Evolutionary conservation across 1,140 invertebrate genomes (phyloP).

Genomic region (Manduca sexta): DNA sequence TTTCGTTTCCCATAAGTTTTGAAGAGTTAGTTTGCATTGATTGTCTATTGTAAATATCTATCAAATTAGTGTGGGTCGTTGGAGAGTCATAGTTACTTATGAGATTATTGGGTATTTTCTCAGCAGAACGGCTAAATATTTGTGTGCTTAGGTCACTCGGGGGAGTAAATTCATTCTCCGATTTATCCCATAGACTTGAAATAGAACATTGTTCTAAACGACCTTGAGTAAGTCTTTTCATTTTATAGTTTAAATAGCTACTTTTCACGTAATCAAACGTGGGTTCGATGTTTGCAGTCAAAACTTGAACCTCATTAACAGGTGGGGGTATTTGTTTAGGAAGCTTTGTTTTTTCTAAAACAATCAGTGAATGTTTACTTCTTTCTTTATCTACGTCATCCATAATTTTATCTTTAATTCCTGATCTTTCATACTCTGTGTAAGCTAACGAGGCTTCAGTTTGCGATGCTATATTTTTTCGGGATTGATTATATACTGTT

Average conservation of each 20-base stretch:
- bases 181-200: conserved; percentile 12
- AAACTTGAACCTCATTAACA: conserved; percentile 43
- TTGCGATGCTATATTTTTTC: conserved; percentile 7
- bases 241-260: conserved; percentile 45
- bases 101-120: background rate
- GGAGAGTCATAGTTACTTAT: background rate
- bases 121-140: background rate
- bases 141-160: background rate
- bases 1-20: conserved; percentile 5
- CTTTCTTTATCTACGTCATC: background rate
- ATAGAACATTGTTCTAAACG: conserved; percentile 46
- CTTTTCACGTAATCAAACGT: conserved; percentile 33
- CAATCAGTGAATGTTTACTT: background rate
- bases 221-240: conserved; percentile 35
- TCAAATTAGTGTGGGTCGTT: conserved; percentile 8
- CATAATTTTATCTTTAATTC: background rate
- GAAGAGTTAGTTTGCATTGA: conserved; percentile 17
- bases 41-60: conserved; percentile 31
- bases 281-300: conserved; percentile 34
- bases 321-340: conserved; percentile 14
- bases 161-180: background rate
- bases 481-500: background rate
- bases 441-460: background rate
- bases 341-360: background rate
- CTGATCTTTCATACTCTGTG: background rate